Evolutionary conservation across 2,113 vertebrate species (phyloP), one percentile per base, ranked within the genome.

Genomic region (Rhinolophus sinicus): DNA sequence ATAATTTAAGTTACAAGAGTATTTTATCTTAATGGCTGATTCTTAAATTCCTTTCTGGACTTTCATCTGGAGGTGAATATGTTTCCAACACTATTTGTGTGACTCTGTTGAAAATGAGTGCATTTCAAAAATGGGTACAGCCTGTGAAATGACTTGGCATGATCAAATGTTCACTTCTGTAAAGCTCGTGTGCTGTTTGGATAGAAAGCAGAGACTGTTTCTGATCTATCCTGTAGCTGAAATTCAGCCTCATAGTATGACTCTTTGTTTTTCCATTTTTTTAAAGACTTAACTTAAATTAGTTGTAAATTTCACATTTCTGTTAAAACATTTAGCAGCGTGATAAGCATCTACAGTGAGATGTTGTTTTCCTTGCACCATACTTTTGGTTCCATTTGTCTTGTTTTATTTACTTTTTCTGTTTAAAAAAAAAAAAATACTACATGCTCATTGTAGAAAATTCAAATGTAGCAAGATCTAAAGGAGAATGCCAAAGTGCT

Each of bases 81-180:
- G 38, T 65, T 88, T 80, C 54, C 70, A 88, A 62, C 26, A 84
- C 47, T 83, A 88, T 94, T 76, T 88, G 54, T 88, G 44, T 84
- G 67, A 82, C 19, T n/a, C 47, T 87, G 30, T 58, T 86, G 70
- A 88, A 90, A 94, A 70, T 70, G 50, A 56, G 33, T 54, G 11
- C 40, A 52, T 73, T 87, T 87, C 33, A 90, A 21, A 44, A 87
- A 69, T 70, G 24, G 30, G 9, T 44, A 15, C 44, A 88, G 3
- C n/a, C 75, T 83, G 8, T 76, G 50, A 22, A 75, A 69, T 91
- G 35, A 76, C 38, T 87, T 90, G 58, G 67, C 33, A 35, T 2
- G 0, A 69, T 76, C 40, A 88, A 30, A 7, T 82, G 30, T 82
- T 94, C 50, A 18, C 56, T 91, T 69, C 60, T 77, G 18, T 38